Evolutionary conservation across 2,113 vertebrate genomes (phyloP).

Genomic region (Oryzias melastigma): DNA sequence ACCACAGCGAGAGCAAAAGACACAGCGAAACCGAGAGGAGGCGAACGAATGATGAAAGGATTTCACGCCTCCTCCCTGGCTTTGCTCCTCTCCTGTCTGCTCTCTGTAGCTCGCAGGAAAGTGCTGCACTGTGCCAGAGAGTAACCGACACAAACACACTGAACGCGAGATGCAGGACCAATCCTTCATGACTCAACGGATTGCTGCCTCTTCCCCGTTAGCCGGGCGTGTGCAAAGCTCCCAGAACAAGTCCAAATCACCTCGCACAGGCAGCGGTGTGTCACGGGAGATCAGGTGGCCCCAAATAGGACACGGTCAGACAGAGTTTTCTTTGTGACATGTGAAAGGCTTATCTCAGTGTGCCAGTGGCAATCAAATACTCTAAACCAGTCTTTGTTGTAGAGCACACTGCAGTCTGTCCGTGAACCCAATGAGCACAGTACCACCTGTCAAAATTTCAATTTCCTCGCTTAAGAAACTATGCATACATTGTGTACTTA

Average conservation of each 20-base stretch:
- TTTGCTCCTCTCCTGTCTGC: constrained; percentile 46
- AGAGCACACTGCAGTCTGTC: constrained; percentile 28
- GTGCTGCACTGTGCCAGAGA: constrained; percentile 35
- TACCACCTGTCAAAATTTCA: neutral
- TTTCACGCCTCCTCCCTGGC: constrained; percentile 53
- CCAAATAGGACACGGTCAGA: constrained; percentile 9
- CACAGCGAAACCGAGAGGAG: constrained; percentile 34
- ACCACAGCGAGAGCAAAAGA: constrained; percentile 39
- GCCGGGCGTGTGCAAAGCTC: constrained; percentile 16
- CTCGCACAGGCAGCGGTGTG: constrained; percentile 11
- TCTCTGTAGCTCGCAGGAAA: constrained; percentile 44
- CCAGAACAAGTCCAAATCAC: constrained; percentile 12
- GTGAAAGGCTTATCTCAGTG: constrained; percentile 25
- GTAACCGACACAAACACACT: constrained; percentile 43
- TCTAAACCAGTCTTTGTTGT: constrained; percentile 22
- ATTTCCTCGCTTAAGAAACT: no score
- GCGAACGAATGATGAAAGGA: constrained; percentile 54
- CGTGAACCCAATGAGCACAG: constrained; percentile 16
- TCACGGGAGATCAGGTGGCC: constrained; percentile 27
- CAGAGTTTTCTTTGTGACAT: constrained; percentile 34
- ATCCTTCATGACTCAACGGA: constrained; percentile 29
- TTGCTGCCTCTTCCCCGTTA: constrained; percentile 25
- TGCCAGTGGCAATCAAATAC: constrained; percentile 14
- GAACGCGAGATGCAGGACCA: constrained; percentile 23
- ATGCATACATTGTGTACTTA: no score